Percentiles rank a stretch among this genome's conserved stretches.
phyloP scores from a whole-genome alignment of 2,888 invertebrate species.

The Andrena bicolor region DNA sequence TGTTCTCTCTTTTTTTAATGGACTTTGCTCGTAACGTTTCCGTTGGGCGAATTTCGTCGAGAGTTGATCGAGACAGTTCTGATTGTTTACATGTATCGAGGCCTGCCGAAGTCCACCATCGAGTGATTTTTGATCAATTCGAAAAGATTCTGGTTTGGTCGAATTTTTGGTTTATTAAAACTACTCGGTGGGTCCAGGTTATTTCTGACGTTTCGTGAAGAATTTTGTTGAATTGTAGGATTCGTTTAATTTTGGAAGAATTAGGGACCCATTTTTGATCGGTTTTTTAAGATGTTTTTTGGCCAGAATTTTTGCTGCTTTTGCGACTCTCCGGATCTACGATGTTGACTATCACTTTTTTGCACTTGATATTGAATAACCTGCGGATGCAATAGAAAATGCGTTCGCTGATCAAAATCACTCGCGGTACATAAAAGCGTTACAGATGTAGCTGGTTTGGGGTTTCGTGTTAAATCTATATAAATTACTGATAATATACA shows the following conservation, averaged over 20 bases:
- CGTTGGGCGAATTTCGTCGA: neutral
- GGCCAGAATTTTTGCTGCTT: neutral
- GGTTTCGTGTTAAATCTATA: neutral
- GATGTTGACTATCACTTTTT: neutral
- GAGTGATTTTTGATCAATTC: constrained; percentile 14
- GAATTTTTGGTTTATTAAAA: neutral
- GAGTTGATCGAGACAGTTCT: neutral
- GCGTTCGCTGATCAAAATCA: constrained; percentile 8
- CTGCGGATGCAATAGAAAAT: constrained; percentile 3
- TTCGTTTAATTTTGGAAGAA: neutral
- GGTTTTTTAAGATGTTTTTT: neutral
- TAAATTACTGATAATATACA: neutral
- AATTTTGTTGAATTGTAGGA: neutral
- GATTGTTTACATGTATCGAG: neutral
- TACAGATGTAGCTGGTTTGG: neutral
- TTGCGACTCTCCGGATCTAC: neutral
- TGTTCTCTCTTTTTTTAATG: neutral
- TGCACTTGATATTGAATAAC: neutral
- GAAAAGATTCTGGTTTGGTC: neutral
- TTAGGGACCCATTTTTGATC: neutral
- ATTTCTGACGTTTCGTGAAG: no score
- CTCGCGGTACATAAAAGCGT: neutral
- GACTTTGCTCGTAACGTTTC: neutral
- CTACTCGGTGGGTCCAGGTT: neutral
- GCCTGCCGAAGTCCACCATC: neutral